Conservation (phyloP, 2,113 vertebrate species). For the Bothrops jararaca region DNA sequence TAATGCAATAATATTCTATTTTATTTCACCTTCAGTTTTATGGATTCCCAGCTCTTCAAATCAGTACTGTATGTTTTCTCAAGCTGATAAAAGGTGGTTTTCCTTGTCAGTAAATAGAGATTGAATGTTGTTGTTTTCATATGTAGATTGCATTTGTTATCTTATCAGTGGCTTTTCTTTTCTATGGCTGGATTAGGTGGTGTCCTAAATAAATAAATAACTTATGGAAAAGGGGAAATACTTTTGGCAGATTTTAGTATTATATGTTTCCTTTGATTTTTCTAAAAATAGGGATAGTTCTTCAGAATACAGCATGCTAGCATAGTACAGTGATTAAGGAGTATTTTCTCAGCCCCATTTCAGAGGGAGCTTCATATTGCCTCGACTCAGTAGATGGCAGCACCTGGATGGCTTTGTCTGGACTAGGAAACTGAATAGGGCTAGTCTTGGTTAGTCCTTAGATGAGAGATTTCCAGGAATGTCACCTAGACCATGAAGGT, state of each 20-base stretch:
- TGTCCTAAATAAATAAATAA: not conserved
- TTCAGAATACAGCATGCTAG: not conserved
- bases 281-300: not conserved
- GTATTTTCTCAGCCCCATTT: not conserved
- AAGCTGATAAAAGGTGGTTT: conserved; percentile 6
- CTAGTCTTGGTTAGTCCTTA: not conserved
- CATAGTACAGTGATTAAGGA: not conserved
- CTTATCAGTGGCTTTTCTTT: not conserved
- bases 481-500: not conserved
- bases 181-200: not conserved
- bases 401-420: not conserved
- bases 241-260: not conserved
- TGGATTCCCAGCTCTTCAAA: conserved; percentile 7
- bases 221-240: not conserved
- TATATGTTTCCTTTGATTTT: not conserved
- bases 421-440: not conserved
- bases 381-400: not conserved
- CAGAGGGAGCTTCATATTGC: not conserved
- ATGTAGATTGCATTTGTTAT: not conserved
- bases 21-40: conserved; percentile 21
- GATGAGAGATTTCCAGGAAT: not conserved
- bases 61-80: conserved; percentile 5
- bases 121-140: conserved; percentile 4
- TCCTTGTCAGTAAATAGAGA: conserved; percentile 1
- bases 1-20: not conserved